Evolutionary conservation across 23 tunicate genomes (phyloP).

Genomic region (Halocynthia roretzi): DNA sequence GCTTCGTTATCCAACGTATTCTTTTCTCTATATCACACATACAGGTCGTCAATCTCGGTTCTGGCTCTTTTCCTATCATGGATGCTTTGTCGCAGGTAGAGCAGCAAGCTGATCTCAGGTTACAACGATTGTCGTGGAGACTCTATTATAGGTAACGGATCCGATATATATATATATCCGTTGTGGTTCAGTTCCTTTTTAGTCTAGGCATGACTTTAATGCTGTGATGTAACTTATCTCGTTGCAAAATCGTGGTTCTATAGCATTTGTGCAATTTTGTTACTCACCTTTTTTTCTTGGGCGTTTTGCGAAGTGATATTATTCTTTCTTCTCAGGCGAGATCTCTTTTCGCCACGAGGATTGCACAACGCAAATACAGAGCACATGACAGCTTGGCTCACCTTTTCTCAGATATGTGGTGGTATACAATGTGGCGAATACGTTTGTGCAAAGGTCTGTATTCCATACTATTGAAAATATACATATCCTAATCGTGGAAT

Average conservation of each 20-base stretch:
- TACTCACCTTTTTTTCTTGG: no score
- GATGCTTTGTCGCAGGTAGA: slow-evolving; percentile 93
- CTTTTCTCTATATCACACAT: not conserved
- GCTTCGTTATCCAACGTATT: not conserved
- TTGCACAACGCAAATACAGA: slow-evolving; percentile 26
- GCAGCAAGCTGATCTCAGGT: slow-evolving; percentile 31
- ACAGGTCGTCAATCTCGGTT: slow-evolving; percentile 70
- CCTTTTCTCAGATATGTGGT: slow-evolving; percentile 86
- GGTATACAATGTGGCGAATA: slow-evolving; percentile 86
- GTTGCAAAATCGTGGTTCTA: no score
- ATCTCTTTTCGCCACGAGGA: slow-evolving; percentile 63
- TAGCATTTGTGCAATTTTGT: no score
- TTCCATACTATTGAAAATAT: no score
- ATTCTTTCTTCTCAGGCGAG: slow-evolving; percentile 41
- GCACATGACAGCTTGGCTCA: slow-evolving; percentile 47
- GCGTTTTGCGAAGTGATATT: no score
- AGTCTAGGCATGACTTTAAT: not conserved
- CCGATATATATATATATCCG: not conserved
- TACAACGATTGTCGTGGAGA: slow-evolving; percentile 40
- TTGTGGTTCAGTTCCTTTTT: not conserved
- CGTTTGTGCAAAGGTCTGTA: slow-evolving; percentile 47
- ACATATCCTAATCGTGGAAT: no score
- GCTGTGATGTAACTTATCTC: no score
- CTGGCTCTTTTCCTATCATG: slow-evolving; percentile 60
- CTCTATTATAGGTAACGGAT: slow-evolving; percentile 67